Base-by-base conservation (phyloP, 2,797 vertebrate species). In the Notoglanidium macrostoma region DNA sequence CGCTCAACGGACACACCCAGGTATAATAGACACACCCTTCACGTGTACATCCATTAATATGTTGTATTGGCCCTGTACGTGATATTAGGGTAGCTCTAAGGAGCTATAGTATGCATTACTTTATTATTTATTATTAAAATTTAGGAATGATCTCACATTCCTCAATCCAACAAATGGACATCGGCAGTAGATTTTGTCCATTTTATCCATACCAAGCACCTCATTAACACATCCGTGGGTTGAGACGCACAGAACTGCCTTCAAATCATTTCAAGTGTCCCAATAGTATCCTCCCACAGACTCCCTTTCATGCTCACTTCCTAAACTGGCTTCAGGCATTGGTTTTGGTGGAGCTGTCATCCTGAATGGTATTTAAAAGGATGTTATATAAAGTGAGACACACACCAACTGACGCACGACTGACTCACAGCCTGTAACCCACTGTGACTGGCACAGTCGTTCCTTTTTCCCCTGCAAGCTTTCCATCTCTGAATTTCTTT, bases 1-100 rank as follows among this genome's bases (percentile, higher is more conserved):
- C 98, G 23, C 97, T 99, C 87, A 99, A 98, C 0, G 98, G 98
- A 26, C 97, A 99, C 90, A 95, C 96, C 0, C 97, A 99, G 96
- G 98, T 97, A 93, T 87, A 74, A 86, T 55, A 8, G 29, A 0
- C 51, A 23, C 59, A 21, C 23, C 3, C 46, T 9, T 23, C 1
- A 9, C 32, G 32, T 55, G 11, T 70, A 55, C 29, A 3, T 49
- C 12, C 12, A 12, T 46, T 12, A 4, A 14, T 32, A 32, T 67
- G 59, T 61, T 35, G 40, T 46, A 14, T 40, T 21, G 67, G 32
- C 32, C 17, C 15, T 68, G 1, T 17, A 68, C 29, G 29, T 32
- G 29, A 70, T 70, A 11, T 72, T 23, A 51, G 73, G 9, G 70
- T 29, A n/a, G 72, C 23, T 51, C 26, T n/a, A 15, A n/a, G 46